phyloP scores from a whole-genome alignment of 2,113 vertebrate species.

The Tragelaphus scriptus region DNA sequence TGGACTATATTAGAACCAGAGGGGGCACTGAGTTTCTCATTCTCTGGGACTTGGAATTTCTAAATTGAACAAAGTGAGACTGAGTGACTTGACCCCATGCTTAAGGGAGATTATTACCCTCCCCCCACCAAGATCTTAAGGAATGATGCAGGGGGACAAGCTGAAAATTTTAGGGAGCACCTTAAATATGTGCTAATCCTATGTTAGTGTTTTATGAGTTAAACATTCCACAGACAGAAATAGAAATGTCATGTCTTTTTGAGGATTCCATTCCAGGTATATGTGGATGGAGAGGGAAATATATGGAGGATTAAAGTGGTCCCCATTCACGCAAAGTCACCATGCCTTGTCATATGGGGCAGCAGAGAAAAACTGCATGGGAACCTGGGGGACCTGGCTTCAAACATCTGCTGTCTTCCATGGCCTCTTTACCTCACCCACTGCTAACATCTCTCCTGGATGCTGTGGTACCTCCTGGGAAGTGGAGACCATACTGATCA shows the following conservation, averaged over 20 bases:
- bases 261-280: neutral
- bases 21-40: accelerated
- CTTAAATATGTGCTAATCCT: neutral
- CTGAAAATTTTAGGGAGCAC: neutral
- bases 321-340: neutral
- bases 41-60: neutral
- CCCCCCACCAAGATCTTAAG: accelerated
- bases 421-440: accelerated
- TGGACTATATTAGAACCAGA: neutral
- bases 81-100: neutral
- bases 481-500: no score
- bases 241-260: neutral
- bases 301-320: neutral
- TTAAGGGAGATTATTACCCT: no score
- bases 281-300: neutral
- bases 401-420: neutral
- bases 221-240: neutral
- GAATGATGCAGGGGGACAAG: accelerated
- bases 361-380: no score
- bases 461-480: neutral
- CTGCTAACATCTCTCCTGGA: neutral
- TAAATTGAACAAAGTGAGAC: neutral
- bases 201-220: neutral
- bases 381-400: no score
- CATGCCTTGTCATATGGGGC: neutral